A percentile compares a stretch with the other conserved stretches of the same genome.
Conservation (phyloP, 1,140 invertebrate genomes). For the Diprion similis region DNA sequence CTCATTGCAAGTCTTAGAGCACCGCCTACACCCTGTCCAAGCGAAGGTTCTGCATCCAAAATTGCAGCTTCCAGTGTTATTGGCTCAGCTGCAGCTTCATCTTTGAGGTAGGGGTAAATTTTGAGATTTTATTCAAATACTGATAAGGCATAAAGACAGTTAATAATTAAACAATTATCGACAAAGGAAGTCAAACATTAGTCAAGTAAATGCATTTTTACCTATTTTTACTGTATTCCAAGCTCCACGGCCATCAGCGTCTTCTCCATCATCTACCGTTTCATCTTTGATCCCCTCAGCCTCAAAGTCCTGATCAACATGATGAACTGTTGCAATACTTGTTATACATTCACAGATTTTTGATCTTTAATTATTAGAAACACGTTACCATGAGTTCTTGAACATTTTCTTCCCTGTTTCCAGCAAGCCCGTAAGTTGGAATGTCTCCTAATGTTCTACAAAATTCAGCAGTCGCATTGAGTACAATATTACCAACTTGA, state of each 20-base stretch:
- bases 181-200: neutral
- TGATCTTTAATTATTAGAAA: no score
- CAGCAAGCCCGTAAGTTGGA: slow-evolving; percentile 88
- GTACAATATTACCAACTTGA: slow-evolving; percentile 71
- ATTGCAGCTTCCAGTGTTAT: slow-evolving; percentile 72
- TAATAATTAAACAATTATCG: slow-evolving; percentile 7
- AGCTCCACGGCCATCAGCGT: slow-evolving; percentile 65
- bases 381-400: slow-evolving; percentile 80
- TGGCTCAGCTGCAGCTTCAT: slow-evolving; percentile 52
- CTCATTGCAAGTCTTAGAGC: slow-evolving; percentile 92
- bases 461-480: slow-evolving; percentile 97
- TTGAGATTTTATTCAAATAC: neutral
- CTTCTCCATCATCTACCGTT: slow-evolving; percentile 56
- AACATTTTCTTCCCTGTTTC: slow-evolving; percentile 84
- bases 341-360: neutral
- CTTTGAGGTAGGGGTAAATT: slow-evolving; percentile 34
- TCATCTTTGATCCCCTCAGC: slow-evolving; percentile 64
- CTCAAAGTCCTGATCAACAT: slow-evolving; percentile 67
- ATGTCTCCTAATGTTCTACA: slow-evolving; percentile 95
- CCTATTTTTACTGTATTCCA: slow-evolving; percentile 78
- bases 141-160: neutral
- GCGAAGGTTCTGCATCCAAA: slow-evolving; percentile 93
- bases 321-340: slow-evolving; percentile 16
- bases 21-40: slow-evolving; percentile 90
- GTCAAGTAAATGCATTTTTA: slow-evolving; percentile 33